Evolutionary conservation across 2,888 invertebrate species (phyloP).

Genomic region (Tenthredo distinguenda): DNA sequence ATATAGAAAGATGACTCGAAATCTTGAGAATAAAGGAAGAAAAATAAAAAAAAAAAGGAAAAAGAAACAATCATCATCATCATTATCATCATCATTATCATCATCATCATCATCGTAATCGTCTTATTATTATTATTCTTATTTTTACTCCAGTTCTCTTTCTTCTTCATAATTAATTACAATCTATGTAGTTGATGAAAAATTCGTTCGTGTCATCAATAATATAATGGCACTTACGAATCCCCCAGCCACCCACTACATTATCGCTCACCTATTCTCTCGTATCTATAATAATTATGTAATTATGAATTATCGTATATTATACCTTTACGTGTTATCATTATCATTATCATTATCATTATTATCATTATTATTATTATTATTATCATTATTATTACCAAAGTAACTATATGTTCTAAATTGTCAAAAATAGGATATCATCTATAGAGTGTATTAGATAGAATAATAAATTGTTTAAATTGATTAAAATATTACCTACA

Average conservation of each 20-base stretch:
- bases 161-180: neutral
- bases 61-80: neutral
- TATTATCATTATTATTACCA: neutral
- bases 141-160: neutral
- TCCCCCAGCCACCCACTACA: neutral
- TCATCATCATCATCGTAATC: neutral
- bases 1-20: neutral
- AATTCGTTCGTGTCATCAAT: neutral
- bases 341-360: neutral
- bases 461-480: neutral
- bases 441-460: neutral
- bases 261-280: neutral
- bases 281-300: neutral
- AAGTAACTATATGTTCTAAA: conserved; percentile 62
- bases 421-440: conserved; percentile 65
- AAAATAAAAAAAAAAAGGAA: neutral
- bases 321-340: neutral
- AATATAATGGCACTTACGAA: neutral
- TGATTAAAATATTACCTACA: neutral
- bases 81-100: neutral
- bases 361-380: neutral
- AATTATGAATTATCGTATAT: no score
- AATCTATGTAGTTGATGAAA: neutral
- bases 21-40: neutral
- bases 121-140: neutral